These are phyloP conservation scores for Orchesella flavescens DNA, from an alignment of 2,888 invertebrate genomes.

Conservation along the genomic window DNA sequence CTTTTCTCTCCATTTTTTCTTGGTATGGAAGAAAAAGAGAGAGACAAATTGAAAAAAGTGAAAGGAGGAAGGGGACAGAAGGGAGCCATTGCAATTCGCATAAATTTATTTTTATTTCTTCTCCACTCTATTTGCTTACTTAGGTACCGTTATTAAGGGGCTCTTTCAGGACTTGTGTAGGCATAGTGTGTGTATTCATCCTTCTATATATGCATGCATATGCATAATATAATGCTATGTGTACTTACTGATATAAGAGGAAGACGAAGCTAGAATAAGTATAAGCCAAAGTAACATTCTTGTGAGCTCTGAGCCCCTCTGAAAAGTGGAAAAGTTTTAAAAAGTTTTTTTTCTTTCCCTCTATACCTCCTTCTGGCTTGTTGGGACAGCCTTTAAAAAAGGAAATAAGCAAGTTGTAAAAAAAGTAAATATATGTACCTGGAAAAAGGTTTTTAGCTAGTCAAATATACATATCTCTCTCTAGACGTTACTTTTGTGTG, in stretches of 20 bases:
- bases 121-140: constrained; percentile 27
- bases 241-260: no score
- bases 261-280: no score
- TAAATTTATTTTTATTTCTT: constrained; percentile 50
- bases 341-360: constrained; percentile 18
- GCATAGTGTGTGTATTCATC: no score
- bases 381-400: neutral
- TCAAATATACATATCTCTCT: neutral
- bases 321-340: constrained; percentile 38
- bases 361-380: neutral
- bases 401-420: constrained; percentile 48
- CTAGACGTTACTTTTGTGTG: neutral
- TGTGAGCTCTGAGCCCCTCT: neutral
- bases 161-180: neutral
- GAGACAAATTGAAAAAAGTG: constrained; percentile 22
- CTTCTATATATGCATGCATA: neutral
- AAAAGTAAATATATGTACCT: constrained; percentile 4
- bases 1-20: neutral
- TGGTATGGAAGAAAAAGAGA: neutral
- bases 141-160: constrained; percentile 29
- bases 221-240: neutral
- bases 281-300: no score
- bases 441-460: neutral
- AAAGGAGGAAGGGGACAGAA: constrained; percentile 37
- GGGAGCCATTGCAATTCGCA: constrained; percentile 53